Percentiles rank a stretch among this genome's conserved stretches.
These are phyloP conservation scores for Triplophysa tibetana DNA, from an alignment of 2,113 vertebrate genomes.

Conservation along the genomic window DNA sequence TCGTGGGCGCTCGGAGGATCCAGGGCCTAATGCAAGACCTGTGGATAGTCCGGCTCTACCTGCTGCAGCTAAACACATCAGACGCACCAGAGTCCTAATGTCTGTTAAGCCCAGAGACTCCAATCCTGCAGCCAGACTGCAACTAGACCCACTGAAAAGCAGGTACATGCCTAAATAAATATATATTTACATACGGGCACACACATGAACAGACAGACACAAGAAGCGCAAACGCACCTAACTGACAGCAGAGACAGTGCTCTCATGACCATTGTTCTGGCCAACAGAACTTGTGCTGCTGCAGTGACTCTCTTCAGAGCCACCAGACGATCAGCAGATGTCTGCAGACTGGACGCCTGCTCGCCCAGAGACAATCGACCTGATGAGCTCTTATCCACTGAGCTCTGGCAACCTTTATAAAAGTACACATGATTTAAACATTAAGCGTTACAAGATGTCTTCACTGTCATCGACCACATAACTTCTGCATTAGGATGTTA, in stretches of 20 bases:
- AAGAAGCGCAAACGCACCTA: constrained; percentile 69
- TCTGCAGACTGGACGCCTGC: constrained; percentile 88
- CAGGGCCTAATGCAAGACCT: constrained; percentile 67
- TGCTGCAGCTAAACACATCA: constrained; percentile 96
- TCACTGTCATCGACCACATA: neutral
- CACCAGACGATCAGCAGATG: constrained; percentile 90
- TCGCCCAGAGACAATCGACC: constrained; percentile 91
- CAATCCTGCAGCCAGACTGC: constrained; percentile 96
- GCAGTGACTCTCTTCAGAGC: constrained; percentile 92
- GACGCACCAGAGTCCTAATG: constrained; percentile 90
- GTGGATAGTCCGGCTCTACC: constrained; percentile 94
- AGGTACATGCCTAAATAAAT: neutral
- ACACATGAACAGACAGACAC: neutral
- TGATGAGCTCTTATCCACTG: constrained; percentile 91
- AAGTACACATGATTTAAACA: constrained; percentile 19
- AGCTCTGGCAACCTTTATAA: constrained; percentile 87
- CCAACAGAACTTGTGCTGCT: constrained; percentile 92
- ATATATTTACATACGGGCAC: neutral
- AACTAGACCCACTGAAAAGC: constrained; percentile 88
- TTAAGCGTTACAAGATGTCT: no score
- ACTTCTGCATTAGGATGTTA: neutral
- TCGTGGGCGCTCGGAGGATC: constrained; percentile 79
- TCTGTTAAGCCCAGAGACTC: constrained; percentile 94
- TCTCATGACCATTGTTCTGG: constrained; percentile 98
- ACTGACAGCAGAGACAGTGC: constrained; percentile 92